These are phyloP conservation scores for Cynopterus sphinx DNA, from an alignment of 2,797 vertebrate species.

Conservation along the genomic window DNA sequence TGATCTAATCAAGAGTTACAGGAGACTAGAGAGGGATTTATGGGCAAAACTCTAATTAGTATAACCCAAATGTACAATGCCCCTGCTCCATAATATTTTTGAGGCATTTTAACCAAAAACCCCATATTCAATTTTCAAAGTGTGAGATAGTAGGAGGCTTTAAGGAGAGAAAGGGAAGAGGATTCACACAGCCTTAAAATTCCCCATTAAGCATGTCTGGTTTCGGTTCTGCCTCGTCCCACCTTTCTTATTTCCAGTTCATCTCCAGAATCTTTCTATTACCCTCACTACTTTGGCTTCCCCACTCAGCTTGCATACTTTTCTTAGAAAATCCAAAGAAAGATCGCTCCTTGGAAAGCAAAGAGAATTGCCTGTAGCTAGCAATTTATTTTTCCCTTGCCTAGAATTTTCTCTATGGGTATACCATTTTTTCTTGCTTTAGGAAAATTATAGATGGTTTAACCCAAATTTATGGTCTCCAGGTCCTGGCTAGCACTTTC, in stretches of 20 bases:
- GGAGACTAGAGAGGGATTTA: not conserved
- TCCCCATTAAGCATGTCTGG: not conserved
- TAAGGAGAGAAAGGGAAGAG: not conserved
- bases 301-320: not conserved
- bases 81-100: not conserved
- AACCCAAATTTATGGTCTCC: not conserved
- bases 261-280: not conserved
- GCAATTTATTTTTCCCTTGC: conserved; percentile 1
- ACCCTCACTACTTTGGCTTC: not conserved
- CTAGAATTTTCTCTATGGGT: not conserved
- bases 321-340: conserved; percentile 4
- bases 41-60: not conserved
- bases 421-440: not conserved
- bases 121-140: not conserved
- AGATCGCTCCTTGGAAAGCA: not conserved
- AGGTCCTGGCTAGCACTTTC: not conserved
- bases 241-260: not conserved
- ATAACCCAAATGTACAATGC: not conserved
- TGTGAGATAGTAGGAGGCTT: not conserved
- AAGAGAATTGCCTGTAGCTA: not conserved
- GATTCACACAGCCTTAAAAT: not conserved
- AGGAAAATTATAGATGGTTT: not conserved
- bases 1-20: not conserved
- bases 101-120: not conserved
- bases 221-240: not conserved